Conservation (phyloP, 2,797 vertebrate species). For the Microctenopoma steveboyesi region DNA sequence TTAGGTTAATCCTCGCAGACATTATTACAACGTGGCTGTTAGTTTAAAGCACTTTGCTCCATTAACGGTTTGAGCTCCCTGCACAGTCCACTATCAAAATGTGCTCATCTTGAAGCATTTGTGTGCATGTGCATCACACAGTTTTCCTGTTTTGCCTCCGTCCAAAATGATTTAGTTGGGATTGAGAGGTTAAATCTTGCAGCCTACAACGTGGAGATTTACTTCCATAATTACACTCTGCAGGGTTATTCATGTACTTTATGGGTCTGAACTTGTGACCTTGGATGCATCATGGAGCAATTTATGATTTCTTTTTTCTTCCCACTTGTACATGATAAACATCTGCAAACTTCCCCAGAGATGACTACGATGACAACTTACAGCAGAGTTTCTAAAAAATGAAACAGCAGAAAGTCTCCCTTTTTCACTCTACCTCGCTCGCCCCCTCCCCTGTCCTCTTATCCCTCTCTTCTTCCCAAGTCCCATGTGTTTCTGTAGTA, state of each 20-base stretch:
- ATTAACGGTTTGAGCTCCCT: constrained; percentile 19
- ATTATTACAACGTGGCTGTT: background rate
- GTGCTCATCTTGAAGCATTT: constrained; percentile 3
- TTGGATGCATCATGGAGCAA: constrained; percentile 59
- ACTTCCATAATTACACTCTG: constrained; percentile 57
- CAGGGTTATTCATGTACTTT: constrained; percentile 61
- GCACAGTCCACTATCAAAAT: constrained; percentile 37
- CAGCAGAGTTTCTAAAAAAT: constrained; percentile 42
- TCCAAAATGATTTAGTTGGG: constrained; percentile 37
- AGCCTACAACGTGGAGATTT: constrained; percentile 42
- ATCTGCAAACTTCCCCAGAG: constrained; percentile 70
- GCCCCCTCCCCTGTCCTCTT: constrained; percentile 40
- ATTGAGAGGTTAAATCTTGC: constrained; percentile 45
- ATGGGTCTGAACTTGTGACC: constrained; percentile 73
- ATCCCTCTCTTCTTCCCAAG: constrained; percentile 46
- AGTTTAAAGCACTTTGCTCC: constrained; percentile 6
- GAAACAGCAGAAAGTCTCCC: constrained; percentile 51
- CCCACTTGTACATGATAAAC: constrained; percentile 63
- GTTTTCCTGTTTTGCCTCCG: constrained; percentile 13
- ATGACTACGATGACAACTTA: constrained; percentile 67
- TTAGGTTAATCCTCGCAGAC: constrained; percentile 1
- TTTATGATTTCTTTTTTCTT: constrained; percentile 61
- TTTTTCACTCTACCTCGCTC: constrained; percentile 47
- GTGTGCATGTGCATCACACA: constrained; percentile 6
- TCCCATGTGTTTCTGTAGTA: constrained; percentile 66